phyloP scores from a whole-genome alignment of 1,140 invertebrate genomes.

The Microplitis mediator region DNA sequence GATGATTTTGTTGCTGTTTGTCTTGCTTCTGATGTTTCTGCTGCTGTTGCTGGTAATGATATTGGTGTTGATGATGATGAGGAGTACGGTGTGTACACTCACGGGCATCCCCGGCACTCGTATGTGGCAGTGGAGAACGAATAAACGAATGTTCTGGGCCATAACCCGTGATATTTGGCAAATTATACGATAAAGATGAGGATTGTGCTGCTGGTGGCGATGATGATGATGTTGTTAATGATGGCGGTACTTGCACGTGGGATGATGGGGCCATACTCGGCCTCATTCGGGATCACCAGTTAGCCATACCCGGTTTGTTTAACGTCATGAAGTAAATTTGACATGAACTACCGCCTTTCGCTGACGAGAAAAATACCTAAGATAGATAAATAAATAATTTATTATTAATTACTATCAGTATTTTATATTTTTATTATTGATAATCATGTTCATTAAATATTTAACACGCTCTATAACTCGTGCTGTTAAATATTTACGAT shows the following conservation, averaged over 20 bases:
- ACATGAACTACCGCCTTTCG: constrained; percentile 97
- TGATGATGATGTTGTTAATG: neutral
- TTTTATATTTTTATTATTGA: neutral
- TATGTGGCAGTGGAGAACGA: constrained; percentile 50
- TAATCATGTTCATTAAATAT: neutral
- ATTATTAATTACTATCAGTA: neutral
- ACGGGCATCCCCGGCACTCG: constrained; percentile 40
- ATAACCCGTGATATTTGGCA: constrained; percentile 14
- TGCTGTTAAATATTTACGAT: neutral
- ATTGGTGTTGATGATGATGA: constrained; percentile 33
- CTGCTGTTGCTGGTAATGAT: constrained; percentile 28
- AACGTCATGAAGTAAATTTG: constrained; percentile 99
- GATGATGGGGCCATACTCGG: constrained; percentile 45
- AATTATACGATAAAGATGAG: constrained; percentile 16
- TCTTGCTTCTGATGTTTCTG: constrained; percentile 21
- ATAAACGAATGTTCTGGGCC: constrained; percentile 30
- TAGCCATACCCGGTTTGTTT: constrained; percentile 98
- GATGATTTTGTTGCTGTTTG: constrained; percentile 10
- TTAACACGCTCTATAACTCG: neutral
- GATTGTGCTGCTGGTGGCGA: constrained; percentile 1
- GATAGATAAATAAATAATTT: constrained; percentile 32
- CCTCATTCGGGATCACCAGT: constrained; percentile 81
- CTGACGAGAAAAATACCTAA: constrained; percentile 98
- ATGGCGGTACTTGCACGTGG: constrained; percentile 31
- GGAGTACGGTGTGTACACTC: constrained; percentile 47